Percentiles rank a stretch among this genome's conserved stretches.
phyloP scores from a whole-genome alignment of 1,140 invertebrate species.

The Cherax quadricarinatus region DNA sequence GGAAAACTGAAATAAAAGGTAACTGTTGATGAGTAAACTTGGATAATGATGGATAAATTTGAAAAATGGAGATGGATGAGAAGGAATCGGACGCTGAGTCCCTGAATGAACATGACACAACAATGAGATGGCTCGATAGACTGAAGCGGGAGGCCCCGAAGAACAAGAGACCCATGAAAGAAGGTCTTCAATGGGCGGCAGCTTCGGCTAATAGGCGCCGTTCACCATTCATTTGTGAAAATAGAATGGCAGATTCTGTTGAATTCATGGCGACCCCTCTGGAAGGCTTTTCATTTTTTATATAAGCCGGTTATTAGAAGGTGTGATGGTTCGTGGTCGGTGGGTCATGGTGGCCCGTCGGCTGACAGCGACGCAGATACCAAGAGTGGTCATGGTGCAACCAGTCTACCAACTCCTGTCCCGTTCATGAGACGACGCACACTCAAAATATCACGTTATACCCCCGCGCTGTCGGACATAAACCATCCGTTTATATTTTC shows the following conservation, averaged over 20 bases:
- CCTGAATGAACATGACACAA: constrained; percentile 67
- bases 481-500: too few relatives aligned
- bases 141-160: constrained; percentile 62
- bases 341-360: background rate
- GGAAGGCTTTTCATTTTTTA: constrained; percentile 1
- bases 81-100: constrained; percentile 48
- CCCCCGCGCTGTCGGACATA: too few relatives aligned
- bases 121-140: constrained; percentile 71
- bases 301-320: constrained; percentile 25
- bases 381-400: too few relatives aligned
- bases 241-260: constrained; percentile 60
- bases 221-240: constrained; percentile 43
- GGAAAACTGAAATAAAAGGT: too few relatives aligned
- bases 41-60: too few relatives aligned
- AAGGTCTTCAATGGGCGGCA: constrained; percentile 56
- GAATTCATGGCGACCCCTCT: constrained; percentile 44
- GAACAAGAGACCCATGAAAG: constrained; percentile 68
- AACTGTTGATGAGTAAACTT: too few relatives aligned
- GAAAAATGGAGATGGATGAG: too few relatives aligned
- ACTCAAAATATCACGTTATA: too few relatives aligned
- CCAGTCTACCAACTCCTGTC: too few relatives aligned
- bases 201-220: constrained; percentile 64
- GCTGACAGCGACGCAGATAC: background rate
- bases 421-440: too few relatives aligned
- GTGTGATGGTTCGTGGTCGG: constrained; percentile 34